These are phyloP conservation scores for Brienomyrus brachyistius DNA, from an alignment of 2,113 vertebrate genomes.

Conservation along the genomic window DNA sequence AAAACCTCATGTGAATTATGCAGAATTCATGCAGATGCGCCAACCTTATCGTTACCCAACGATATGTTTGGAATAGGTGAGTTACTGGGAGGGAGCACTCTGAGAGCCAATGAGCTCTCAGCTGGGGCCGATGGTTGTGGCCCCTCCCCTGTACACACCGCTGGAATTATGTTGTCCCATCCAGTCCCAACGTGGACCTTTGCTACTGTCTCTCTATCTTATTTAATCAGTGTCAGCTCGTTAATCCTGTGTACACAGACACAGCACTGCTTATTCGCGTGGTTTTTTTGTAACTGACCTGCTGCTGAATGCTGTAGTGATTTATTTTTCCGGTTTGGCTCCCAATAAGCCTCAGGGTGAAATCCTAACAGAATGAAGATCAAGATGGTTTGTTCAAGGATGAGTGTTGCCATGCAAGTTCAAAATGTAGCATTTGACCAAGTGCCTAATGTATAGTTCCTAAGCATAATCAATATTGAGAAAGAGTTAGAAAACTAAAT, in stretches of 20 bases:
- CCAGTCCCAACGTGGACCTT: constrained; percentile 26
- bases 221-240: constrained; percentile 58
- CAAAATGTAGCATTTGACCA: background rate
- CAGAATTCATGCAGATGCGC: background rate
- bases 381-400: background rate
- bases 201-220: constrained; percentile 46
- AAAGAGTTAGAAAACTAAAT: background rate
- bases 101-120: background rate
- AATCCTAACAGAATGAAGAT: background rate
- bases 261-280: constrained; percentile 35
- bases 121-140: too few relatives aligned
- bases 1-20: background rate
- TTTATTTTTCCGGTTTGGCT: constrained; percentile 31
- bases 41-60: background rate
- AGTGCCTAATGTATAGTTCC: background rate
- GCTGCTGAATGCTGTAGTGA: constrained; percentile 46
- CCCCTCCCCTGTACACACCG: background rate
- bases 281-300: constrained; percentile 31
- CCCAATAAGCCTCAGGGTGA: background rate
- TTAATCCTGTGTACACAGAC: background rate
- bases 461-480: background rate
- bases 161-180: background rate
- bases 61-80: background rate
- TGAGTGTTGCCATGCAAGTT: background rate
- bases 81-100: background rate